Evolutionary conservation across 1,140 invertebrate genomes (phyloP).

Genomic region (Schlechtendalia chinensis): DNA sequence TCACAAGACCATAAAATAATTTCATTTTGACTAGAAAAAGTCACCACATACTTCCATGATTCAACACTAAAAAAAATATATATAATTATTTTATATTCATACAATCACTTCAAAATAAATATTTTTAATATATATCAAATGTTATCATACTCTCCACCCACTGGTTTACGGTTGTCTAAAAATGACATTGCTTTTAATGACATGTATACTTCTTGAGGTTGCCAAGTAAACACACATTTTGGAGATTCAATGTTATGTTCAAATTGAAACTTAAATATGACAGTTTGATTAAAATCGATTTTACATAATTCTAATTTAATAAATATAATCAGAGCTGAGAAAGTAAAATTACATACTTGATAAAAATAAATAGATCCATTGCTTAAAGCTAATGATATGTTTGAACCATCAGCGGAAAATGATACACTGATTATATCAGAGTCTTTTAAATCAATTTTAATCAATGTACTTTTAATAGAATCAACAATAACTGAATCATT

Average conservation of each 20-base stretch:
- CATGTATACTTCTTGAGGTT: constrained; percentile 81
- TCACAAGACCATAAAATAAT: constrained; percentile 94
- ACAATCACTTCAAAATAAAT: background rate
- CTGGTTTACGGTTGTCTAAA: constrained; percentile 84
- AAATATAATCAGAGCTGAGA: background rate
- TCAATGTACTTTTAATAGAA: background rate
- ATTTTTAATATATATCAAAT: background rate
- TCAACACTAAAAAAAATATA: constrained; percentile 63
- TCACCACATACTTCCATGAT: constrained; percentile 93
- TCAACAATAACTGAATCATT: background rate
- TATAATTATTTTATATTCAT: background rate
- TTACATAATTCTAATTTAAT: background rate
- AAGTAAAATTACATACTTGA: constrained; percentile 63
- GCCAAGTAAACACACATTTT: constrained; percentile 85
- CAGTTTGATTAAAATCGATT: background rate
- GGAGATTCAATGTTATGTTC: constrained; percentile 65
- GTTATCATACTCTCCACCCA: constrained; percentile 75
- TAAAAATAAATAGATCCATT: constrained; percentile 91
- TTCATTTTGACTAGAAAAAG: constrained; percentile 84
- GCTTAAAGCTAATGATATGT: constrained; percentile 79
- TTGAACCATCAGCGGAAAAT: constrained; percentile 90
- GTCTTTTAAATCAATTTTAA: constrained; percentile 51
- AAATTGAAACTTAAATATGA: constrained; percentile 55
- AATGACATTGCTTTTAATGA: constrained; percentile 80
- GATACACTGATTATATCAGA: constrained; percentile 74